Evolutionary conservation across 2,113 vertebrate species (phyloP), one percentile per base, ranked within the genome.

Genomic region (Lipophrys pholis): DNA sequence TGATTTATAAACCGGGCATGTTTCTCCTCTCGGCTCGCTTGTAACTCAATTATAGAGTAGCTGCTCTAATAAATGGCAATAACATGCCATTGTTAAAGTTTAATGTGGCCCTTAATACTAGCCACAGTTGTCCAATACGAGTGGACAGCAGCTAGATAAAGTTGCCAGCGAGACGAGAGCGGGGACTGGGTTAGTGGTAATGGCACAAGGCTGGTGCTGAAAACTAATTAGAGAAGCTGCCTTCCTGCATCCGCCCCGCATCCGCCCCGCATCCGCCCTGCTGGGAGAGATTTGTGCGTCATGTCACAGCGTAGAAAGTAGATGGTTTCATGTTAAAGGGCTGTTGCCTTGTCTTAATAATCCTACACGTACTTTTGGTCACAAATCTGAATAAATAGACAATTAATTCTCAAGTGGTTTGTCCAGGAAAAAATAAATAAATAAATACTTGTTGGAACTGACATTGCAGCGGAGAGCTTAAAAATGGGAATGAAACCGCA

Each of bases 21-120:
- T 76, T 78, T 80, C 82, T 77, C 48, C 58, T 50, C 76, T 84
- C 76, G 12, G 80, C 58, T 52, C 8, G 38, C 66, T 81, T 79
- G 74, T 84, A 84, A 88, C 83, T 85, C 78, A 83, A 69, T 89
- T 89, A 86, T 66, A 75, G 61, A 78, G 84, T 49, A 46, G 72
- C 65, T 53, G 70, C 70, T 79, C 77, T 69, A 75, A 90, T 81
- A 89, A 91, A 91, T 69, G 74, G 68, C 76, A 86, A 70, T 87
- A 87, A 83, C 62, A 81, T 69, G 69, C 56, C 69, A 67, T 84
- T 76, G 87, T 91, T 85, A 87, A 90, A 87, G 81, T 81, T 84
- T 90, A 85, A 90, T 84, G 70, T 54, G 74, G n/a, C 45, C 58
- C 76, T 76, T 77, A 83, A 86, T 73, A 35, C 68, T 43, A 45